These are phyloP conservation scores for Trididemnum nubilum DNA, from an alignment of 23 tunicate genomes.

Conservation along the genomic window DNA sequence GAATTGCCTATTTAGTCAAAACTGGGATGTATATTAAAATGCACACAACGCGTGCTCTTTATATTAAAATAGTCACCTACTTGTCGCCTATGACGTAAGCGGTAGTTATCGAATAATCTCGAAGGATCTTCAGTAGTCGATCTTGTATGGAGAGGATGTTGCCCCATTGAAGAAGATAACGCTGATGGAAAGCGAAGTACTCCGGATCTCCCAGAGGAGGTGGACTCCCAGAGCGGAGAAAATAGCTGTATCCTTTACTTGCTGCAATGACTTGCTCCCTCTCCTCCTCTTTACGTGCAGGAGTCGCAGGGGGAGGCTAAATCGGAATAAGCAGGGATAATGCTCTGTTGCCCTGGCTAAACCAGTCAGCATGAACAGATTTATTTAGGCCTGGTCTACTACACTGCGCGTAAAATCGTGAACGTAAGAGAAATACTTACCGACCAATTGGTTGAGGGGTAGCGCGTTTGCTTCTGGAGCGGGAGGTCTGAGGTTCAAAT, in stretches of 20 bases:
- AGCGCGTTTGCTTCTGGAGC: too few species aligned
- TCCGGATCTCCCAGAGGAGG: slow-evolving; percentile 69
- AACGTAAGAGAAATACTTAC: too few species aligned
- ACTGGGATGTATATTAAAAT: too few species aligned
- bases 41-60: too few species aligned
- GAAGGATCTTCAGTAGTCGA: slow-evolving; percentile 52
- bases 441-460: too few species aligned
- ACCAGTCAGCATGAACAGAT: too few species aligned
- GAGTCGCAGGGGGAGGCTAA: slow-evolving; percentile 90
- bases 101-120: slow-evolving; percentile 58
- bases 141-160: slow-evolving; percentile 55
- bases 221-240: slow-evolving; percentile 39
- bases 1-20: too few species aligned
- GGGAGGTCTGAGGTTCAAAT: too few species aligned
- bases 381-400: too few species aligned
- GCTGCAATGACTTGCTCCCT: slow-evolving; percentile 70
- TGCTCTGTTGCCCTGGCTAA: background rate
- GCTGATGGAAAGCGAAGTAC: slow-evolving; percentile 72
- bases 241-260: slow-evolving; percentile 62
- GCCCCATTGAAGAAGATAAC: slow-evolving; percentile 86
- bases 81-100: slow-evolving; percentile 82
- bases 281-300: slow-evolving; percentile 85
- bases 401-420: too few species aligned
- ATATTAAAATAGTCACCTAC: too few species aligned
- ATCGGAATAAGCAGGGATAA: slow-evolving; percentile 12